Conservation (phyloP, 1,140 invertebrate genomes). For the Brachionus asplanchnoidis region DNA sequence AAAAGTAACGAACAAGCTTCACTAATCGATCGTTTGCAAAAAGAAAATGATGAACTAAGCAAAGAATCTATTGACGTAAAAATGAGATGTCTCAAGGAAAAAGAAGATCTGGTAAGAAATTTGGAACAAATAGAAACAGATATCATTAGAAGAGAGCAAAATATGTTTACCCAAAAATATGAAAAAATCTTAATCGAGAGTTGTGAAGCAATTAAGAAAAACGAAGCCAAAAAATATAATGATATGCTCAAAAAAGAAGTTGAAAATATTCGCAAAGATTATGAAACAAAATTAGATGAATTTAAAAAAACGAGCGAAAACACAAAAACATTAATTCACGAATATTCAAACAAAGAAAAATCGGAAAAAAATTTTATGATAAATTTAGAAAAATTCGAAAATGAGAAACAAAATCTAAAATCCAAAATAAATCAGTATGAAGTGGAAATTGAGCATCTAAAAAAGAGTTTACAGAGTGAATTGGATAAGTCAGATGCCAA, state of each 20-base stretch:
- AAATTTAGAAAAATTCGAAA: background rate
- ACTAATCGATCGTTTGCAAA: background rate
- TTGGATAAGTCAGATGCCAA: constrained; percentile 13
- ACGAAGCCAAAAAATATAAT: background rate
- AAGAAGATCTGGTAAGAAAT: constrained; percentile 29
- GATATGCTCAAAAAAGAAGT: background rate
- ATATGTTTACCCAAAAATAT: background rate
- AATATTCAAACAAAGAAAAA: background rate
- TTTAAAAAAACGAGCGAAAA: background rate
- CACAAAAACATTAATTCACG: background rate
- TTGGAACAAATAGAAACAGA: constrained; percentile 39
- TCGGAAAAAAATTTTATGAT: background rate
- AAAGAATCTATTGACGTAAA: background rate
- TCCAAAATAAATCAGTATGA: background rate
- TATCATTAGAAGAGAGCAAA: background rate
- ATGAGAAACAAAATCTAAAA: background rate
- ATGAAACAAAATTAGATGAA: constrained; percentile 1
- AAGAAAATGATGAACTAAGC: background rate
- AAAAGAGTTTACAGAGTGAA: background rate
- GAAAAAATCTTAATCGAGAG: background rate
- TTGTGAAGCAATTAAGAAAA: background rate
- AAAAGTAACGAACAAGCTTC: background rate
- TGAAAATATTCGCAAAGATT: background rate
- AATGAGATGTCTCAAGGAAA: constrained; percentile 23
- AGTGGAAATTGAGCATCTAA: background rate